Evolutionary conservation across 2,888 invertebrate species (phyloP), one percentile per base, ranked within the genome.

Genomic region (Drosophila mulleri): DNA sequence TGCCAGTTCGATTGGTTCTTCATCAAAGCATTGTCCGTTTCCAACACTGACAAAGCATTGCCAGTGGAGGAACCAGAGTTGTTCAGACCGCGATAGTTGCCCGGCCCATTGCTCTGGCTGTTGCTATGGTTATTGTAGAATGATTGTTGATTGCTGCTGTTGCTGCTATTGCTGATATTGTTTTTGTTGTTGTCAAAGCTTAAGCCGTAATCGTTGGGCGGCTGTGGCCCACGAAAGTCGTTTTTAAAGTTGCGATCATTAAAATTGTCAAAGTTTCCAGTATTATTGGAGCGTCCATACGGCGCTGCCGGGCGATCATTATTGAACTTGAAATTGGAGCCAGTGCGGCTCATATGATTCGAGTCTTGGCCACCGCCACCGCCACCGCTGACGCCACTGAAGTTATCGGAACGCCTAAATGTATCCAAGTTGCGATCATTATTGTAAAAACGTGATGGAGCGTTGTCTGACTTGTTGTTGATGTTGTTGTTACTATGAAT

Each of bases 381-480:
- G 11, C 23, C 23, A 1, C 1, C 70, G 73, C 23, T 9, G 12
- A n/a, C 12, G n/a, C 48, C 35, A 29, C 58, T 69, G 20, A 67
- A 76, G 35, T 53, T 78, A 67, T 69, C 50, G 56, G 41, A 48
- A n/a, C 74, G 68, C 7, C 73, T 73, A 58, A 64, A 74, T 61
- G 73, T 57, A 53, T 74, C 73, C 29, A 52, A 1, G 47, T 44
- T 74, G 14, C 73, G 72, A 56, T 73, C 73, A n/a, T 67, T 73
- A 37, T 62, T 67, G 50, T 59, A 60, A 60, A 68, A 73, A 18
- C 73, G 73, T 42, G 68, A 67, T 42, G 63, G 73, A 37, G 48
- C 52, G 32, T 56, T 42, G 45, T 48, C 50, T 7, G 16, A 54
- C 8, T 20, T 47, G 20, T 39, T 32, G 32, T 11, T 32, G 8